Evolutionary conservation across 2,113 vertebrate species (phyloP).

Genomic region (Mobula birostris): DNA sequence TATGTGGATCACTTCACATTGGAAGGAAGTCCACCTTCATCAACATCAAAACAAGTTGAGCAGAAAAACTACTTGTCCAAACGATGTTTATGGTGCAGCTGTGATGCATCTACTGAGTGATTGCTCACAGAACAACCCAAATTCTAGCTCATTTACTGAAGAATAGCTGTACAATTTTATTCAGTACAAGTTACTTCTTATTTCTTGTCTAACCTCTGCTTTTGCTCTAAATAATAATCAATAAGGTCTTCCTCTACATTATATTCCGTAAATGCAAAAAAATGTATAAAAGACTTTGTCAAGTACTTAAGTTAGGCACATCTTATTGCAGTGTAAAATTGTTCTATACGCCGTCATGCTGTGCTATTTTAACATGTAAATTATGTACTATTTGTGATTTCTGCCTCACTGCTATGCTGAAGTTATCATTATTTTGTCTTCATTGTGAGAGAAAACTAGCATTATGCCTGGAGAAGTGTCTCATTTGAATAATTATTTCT

Average conservation of each 20-base stretch:
- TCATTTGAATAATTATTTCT: constrained; percentile 32
- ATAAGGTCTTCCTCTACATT: neutral
- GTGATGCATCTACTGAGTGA: constrained; percentile 67
- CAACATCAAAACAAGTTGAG: constrained; percentile 69
- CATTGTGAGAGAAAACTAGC: neutral
- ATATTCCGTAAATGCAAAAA: neutral
- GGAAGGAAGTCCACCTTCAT: constrained; percentile 62
- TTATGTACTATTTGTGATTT: constrained; percentile 28
- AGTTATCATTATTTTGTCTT: constrained; percentile 22
- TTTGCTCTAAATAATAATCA: neutral
- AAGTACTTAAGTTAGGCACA: neutral
- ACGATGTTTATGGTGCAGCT: constrained; percentile 65
- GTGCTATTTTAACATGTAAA: constrained; percentile 20
- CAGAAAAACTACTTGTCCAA: constrained; percentile 72
- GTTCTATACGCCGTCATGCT: neutral
- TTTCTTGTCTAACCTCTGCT: neutral
- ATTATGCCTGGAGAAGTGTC: neutral
- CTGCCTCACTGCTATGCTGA: constrained; percentile 28
- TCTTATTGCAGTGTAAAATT: neutral
- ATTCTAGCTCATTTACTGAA: neutral
- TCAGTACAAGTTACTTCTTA: neutral
- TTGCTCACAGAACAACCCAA: constrained; percentile 43
- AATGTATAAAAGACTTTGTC: neutral
- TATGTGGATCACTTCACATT: constrained; percentile 61
- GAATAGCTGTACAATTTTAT: neutral